Conservation (phyloP, 2,888 invertebrate species). For the Sarcophaga carnaria region DNA sequence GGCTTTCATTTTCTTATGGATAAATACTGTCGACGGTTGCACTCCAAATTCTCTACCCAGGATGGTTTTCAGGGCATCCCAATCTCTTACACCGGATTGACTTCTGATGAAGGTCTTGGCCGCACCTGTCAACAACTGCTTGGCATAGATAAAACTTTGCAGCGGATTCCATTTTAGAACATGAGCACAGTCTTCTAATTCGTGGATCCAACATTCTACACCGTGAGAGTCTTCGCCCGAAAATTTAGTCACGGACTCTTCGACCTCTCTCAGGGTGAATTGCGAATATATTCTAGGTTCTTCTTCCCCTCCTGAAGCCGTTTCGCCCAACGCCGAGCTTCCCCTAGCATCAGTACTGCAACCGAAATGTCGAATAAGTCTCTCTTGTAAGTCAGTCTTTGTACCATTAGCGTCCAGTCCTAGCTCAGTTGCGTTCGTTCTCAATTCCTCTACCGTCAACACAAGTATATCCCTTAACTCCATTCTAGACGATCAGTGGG, state of each 20-base stretch:
- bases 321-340: background rate
- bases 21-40: constrained; percentile 30
- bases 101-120: constrained; percentile 60
- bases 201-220: constrained; percentile 13
- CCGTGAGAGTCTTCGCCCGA: background rate
- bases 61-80: constrained; percentile 45
- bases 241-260: constrained; percentile 22
- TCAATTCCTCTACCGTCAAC: constrained; percentile 45
- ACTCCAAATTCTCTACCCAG: constrained; percentile 52
- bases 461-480: constrained; percentile 1
- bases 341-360: background rate
- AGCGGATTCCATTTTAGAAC: constrained; percentile 45
- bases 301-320: background rate
- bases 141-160: constrained; percentile 59
- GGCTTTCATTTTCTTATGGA: constrained; percentile 41
- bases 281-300: background rate
- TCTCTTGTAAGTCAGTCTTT: constrained; percentile 35
- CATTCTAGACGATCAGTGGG: constrained; percentile 17
- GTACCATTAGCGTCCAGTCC: background rate
- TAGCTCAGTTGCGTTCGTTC: constrained; percentile 3
- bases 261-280: constrained; percentile 16
- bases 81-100: constrained; percentile 53
- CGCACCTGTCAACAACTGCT: constrained; percentile 59
- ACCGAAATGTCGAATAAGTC: constrained; percentile 29
- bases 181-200: constrained; percentile 32